phyloP scores from a whole-genome alignment of 2,888 invertebrate species.

The Agrotis exclamationis region DNA sequence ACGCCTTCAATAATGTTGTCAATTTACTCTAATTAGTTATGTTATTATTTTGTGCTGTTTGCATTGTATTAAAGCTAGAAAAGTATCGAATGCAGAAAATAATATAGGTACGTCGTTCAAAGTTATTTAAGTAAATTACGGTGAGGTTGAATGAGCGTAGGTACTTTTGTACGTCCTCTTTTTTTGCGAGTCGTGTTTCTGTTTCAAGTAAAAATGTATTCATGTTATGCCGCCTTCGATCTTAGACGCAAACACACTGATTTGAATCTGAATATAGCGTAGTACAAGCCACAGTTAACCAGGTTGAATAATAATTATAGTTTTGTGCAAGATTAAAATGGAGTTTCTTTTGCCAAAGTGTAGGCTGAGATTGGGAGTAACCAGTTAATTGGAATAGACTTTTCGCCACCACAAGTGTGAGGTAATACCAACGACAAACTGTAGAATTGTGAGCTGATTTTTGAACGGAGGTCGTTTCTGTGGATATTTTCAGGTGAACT shows the following conservation, averaged over 20 bases:
- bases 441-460: slow-evolving; percentile 1
- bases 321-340: slow-evolving; percentile 42
- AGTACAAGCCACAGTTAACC: slow-evolving; percentile 1
- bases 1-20: not conserved
- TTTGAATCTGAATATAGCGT: not conserved
- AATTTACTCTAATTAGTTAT: not conserved
- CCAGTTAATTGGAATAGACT: slow-evolving; percentile 54
- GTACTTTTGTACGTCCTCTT: no score
- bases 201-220: not conserved
- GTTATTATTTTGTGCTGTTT: not conserved
- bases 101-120: not conserved
- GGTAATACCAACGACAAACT: slow-evolving; percentile 36
- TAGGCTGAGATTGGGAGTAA: slow-evolving; percentile 39
- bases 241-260: not conserved
- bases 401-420: slow-evolving; percentile 34
- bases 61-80: not conserved
- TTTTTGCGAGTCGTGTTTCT: not conserved
- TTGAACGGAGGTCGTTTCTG: not conserved
- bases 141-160: not conserved
- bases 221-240: not conserved
- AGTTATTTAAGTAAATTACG: not conserved
- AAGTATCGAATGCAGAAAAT: not conserved
- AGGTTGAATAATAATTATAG: slow-evolving; percentile 32
- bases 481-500: not conserved
- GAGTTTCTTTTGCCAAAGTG: slow-evolving; percentile 45